Percentiles rank a stretch among this genome's conserved stretches.
Evolutionary conservation across 2,113 vertebrate genomes (phyloP).

Genomic region (Centropus unirufus): DNA sequence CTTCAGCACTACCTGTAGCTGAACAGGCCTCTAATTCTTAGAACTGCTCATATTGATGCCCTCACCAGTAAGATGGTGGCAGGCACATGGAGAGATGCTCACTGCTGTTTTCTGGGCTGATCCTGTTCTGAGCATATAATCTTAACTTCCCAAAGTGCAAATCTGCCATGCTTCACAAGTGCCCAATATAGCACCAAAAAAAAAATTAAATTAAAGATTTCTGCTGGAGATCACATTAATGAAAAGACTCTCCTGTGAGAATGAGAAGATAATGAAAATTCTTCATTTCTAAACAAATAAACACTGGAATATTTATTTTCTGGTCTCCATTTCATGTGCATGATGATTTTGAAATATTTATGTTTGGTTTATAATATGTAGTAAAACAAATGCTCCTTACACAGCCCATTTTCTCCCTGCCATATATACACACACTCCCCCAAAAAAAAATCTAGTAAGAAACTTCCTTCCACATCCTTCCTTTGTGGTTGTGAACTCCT

Average conservation of each 20-base stretch:
- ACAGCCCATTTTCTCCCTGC: neutral
- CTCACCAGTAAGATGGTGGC: neutral
- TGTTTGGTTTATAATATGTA: slow-evolving; percentile 7
- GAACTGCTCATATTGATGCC: neutral
- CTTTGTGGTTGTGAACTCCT: slow-evolving; percentile 19
- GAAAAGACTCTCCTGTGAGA: neutral
- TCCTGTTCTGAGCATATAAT: neutral
- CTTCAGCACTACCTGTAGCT: neutral
- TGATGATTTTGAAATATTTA: neutral
- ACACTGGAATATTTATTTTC: neutral
- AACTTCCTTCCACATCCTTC: slow-evolving; percentile 42
- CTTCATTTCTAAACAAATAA: slow-evolving; percentile 37
- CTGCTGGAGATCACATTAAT: neutral
- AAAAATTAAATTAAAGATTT: neutral
- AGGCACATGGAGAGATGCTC: neutral
- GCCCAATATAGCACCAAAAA: neutral
- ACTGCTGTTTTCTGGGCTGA: neutral
- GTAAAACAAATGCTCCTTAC: neutral
- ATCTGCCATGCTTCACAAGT: neutral
- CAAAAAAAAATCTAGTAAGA: neutral
- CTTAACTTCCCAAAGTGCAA: neutral
- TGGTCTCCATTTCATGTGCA: neutral
- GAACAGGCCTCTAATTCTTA: neutral
- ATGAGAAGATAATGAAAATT: neutral
- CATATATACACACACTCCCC: neutral